Conservation (phyloP, 1,140 invertebrate species). For the Drosophila sturtevanti region DNA sequence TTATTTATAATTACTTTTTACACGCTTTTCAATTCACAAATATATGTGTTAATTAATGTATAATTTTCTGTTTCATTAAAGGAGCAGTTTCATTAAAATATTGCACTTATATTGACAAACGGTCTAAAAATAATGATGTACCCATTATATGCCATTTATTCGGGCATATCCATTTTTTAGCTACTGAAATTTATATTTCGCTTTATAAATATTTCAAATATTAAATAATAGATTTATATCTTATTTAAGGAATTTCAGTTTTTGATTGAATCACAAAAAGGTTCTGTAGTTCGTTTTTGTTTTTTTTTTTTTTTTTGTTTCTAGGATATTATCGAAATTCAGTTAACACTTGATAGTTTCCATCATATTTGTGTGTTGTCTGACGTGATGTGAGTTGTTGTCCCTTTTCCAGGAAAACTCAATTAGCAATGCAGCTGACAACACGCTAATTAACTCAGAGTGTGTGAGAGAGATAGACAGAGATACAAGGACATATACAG, state of each 20-base stretch:
- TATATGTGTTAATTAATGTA: background rate
- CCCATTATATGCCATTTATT: background rate
- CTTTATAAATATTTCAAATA: no score
- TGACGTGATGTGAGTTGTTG: background rate
- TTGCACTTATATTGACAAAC: background rate
- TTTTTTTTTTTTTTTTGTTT: no score
- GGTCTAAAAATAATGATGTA: background rate
- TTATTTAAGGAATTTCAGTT: no score
- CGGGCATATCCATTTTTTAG: background rate
- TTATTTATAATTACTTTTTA: no score
- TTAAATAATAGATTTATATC: no score
- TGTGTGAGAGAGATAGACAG: background rate
- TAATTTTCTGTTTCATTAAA: background rate
- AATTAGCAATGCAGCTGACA: constrained; percentile 73
- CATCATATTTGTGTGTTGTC: background rate
- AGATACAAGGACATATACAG: background rate
- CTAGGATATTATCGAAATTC: background rate
- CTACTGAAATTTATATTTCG: no score
- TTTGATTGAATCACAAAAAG: no score
- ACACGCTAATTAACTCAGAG: constrained; percentile 68
- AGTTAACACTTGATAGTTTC: background rate
- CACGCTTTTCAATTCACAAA: background rate
- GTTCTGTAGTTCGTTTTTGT: background rate
- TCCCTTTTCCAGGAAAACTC: constrained; percentile 43
- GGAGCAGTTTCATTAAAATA: background rate